These are phyloP conservation scores for Drosophila insularis DNA, from an alignment of 1,140 invertebrate genomes.

Conservation along the genomic window DNA sequence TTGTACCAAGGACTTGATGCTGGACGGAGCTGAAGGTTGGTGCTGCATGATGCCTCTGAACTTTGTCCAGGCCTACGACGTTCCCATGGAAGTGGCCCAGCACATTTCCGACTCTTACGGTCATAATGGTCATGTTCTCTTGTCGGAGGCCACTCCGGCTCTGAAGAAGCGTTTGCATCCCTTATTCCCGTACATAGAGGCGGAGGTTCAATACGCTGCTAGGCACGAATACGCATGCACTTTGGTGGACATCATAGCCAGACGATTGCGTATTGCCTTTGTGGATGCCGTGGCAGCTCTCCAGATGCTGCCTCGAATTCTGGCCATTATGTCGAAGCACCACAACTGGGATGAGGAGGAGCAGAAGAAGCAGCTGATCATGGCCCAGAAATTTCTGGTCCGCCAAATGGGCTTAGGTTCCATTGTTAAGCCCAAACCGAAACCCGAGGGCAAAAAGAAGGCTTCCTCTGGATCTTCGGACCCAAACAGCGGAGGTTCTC, in stretches of 20 bases:
- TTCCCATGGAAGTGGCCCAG: constrained; percentile 60
- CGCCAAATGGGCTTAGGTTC: constrained; percentile 52
- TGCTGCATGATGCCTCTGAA: constrained; percentile 51
- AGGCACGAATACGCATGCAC: constrained; percentile 56
- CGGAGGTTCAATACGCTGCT: constrained; percentile 51
- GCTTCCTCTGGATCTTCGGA: constrained; percentile 3
- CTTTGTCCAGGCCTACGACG: constrained; percentile 45
- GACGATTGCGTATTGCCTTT: constrained; percentile 53
- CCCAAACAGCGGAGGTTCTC: neutral
- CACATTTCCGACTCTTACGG: constrained; percentile 61
- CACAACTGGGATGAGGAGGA: constrained; percentile 17
- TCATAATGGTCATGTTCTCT: constrained; percentile 38
- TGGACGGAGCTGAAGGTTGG: constrained; percentile 53
- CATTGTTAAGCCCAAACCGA: constrained; percentile 23
- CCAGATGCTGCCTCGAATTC: constrained; percentile 45
- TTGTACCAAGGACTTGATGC: constrained; percentile 26
- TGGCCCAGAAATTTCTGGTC: constrained; percentile 39
- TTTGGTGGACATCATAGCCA: constrained; percentile 51
- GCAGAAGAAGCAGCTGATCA: constrained; percentile 19
- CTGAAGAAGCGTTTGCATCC: constrained; percentile 35
- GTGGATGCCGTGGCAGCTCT: constrained; percentile 43
- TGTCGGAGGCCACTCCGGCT: neutral
- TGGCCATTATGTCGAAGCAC: constrained; percentile 39
- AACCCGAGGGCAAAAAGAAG: constrained; percentile 10
- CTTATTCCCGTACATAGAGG: constrained; percentile 57